These are phyloP conservation scores for Gasterosteus aculeatus DNA, from an alignment of 2,113 vertebrate species.

Conservation along the genomic window DNA sequence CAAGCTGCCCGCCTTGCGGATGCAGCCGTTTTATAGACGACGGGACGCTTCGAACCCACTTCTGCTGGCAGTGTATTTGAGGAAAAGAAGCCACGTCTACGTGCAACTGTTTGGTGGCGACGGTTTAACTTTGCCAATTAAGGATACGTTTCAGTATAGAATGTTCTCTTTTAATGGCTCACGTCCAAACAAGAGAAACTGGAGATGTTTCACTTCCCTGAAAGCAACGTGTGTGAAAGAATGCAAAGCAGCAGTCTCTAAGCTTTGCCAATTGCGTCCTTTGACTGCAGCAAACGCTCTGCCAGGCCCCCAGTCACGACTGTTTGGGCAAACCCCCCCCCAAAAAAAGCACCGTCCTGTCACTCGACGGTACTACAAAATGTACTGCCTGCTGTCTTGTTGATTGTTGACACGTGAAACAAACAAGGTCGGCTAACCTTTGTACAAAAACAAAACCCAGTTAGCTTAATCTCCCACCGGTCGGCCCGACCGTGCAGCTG, in stretches of 20 bases:
- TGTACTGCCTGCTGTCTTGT: not conserved
- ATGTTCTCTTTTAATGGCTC: not conserved
- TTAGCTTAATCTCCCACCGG: not conserved
- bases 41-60: not conserved
- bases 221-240: conserved; percentile 4
- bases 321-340: not conserved
- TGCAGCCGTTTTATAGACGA: not conserved
- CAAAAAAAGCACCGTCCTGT: not conserved
- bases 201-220: conserved; percentile 6
- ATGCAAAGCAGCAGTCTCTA: conserved; percentile 17
- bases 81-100: not conserved
- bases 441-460: conserved; percentile 13
- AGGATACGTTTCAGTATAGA: not conserved
- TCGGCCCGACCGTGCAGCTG: too few species aligned
- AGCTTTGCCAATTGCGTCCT: not conserved
- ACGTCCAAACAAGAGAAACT: not conserved
- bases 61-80: not conserved
- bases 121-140: not conserved
- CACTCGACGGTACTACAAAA: not conserved
- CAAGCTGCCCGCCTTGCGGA: not conserved
- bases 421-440: not conserved
- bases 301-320: not conserved
- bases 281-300: conserved; percentile 23
- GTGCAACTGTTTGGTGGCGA: not conserved
- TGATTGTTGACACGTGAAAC: not conserved